Base-by-base conservation (phyloP, 1,140 invertebrate species). In the Zaprionus ghesquierei region DNA sequence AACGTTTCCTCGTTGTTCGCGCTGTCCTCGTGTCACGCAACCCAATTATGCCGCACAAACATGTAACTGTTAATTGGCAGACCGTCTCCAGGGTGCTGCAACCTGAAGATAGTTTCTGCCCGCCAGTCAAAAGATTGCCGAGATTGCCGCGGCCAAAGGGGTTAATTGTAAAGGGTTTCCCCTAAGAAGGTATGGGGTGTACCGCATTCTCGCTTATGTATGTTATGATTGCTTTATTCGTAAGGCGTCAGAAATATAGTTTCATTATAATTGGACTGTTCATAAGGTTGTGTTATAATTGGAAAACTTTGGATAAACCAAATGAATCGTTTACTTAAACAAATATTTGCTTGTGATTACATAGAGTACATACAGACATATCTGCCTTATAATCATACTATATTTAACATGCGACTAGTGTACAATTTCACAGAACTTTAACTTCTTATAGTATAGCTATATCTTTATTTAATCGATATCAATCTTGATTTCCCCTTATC, bases 31-130 rank as follows among this genome's bases (percentile, higher is more conserved):
- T 75, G 85, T 84, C 84, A 87, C 79, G 84, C 84, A 89, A 89
- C 84, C 69, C 84, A 89, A 89, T 89, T 89, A 89, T 89, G 79
- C 77, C 78, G 77, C 66, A 80, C 77, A 89, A 89, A 84, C 84
- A 89, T 89, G 84, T 77, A 89, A 89, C 84, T 89, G 84, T 89
- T 89, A 89, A 89, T 89, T 89, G 84, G 84, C 79, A 80, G 77
- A 64, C 56, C 70, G 84, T 89, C 84, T 89, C 84, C 64, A 69
- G 85, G 84, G 84, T 89, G 84, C 76, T 89, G 82, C 79, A 75
- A 65, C 82, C 56, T 53, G 22, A 31, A 59, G 60, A 72, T 84
- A 85, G 80, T 82, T 82, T 70, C 54, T 25, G 27, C 58, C 60
- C 38, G 41, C 60, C 29, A 53, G 65, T 53, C 79, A 35, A 41